phyloP scores from a whole-genome alignment of 2,113 vertebrate species.

The Hemiprocne comata region DNA sequence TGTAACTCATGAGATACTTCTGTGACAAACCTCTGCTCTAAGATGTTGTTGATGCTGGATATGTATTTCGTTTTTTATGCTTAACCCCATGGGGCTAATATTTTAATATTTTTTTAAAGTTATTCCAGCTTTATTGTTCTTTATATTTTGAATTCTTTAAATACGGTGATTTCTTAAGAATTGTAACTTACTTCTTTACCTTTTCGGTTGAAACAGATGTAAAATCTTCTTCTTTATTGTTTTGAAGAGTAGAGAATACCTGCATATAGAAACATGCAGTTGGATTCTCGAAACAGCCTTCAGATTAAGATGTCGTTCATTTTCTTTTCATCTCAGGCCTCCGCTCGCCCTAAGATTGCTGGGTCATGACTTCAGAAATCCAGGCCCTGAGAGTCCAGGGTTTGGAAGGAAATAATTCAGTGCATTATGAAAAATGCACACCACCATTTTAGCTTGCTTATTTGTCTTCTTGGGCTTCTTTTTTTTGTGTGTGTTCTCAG shows the following conservation, averaged over 20 bases:
- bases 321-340: background rate
- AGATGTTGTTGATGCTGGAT: background rate
- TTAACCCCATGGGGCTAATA: accelerated
- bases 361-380: background rate
- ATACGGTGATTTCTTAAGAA: background rate
- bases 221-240: background rate
- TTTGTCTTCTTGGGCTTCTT: background rate
- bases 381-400: background rate
- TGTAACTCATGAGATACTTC: background rate
- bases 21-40: background rate
- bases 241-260: background rate
- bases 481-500: background rate
- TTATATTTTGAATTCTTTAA: background rate
- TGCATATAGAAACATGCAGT: background rate
- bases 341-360: background rate
- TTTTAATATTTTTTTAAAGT: background rate
- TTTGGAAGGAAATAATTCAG: background rate
- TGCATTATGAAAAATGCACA: background rate
- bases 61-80: background rate
- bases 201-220: background rate
- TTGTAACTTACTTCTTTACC: background rate
- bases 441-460: background rate
- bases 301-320: background rate
- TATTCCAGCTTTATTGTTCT: background rate
- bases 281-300: background rate